Base-by-base conservation (phyloP, 2,113 vertebrate species). In the Heloderma charlesbogerti region DNA sequence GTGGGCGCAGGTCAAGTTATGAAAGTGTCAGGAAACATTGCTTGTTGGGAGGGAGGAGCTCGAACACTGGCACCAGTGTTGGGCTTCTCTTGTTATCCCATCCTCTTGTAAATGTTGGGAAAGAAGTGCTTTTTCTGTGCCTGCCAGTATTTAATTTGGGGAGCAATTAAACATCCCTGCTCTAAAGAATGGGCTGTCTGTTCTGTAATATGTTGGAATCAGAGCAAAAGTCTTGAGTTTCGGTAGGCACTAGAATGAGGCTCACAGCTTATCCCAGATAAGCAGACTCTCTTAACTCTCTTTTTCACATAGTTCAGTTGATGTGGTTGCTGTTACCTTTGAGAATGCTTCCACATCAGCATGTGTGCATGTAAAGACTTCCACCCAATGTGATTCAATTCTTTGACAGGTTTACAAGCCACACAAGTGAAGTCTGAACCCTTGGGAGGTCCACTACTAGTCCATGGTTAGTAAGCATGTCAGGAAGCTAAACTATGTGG, bases 131-230 rank as follows among this genome's bases (percentile, higher is more conserved):
- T 91, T 95, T 93, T 93, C 92, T 93, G 77, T 94, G 93, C 92
- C 90, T 95, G 94, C 92, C 93, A 92, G 90, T 96, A 96, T 96
- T 96, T 94, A 92, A 96, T 95, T 96, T 93, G 95, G 95, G 95
- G 95, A 96, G 91, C 86, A 94, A 96, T 96, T 97, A 96, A 96
- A 92, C 88, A 89, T 94, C 95, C 89, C 94, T 96, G 94, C 81
- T 94, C 72, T 94, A 93, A 86, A 0, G 91, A 57, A 69, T 43
- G 45, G 74, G 22, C 22, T 88, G 43, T 87, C 92, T 89, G 37
- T 29, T 60, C 89, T 92, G 15, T 54, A 25, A 54, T 78, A 67
- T 57, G 71, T 90, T 88, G 90, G n/a, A 51, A 29, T 88, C 86
- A 4, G 10, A 85, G 88, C 80, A 0, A 66, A 0, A 34, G 10